Evolutionary conservation across 2,888 invertebrate species (phyloP), one percentile per base, ranked within the genome.

Genomic region (Eupithecia dodoneata): DNA sequence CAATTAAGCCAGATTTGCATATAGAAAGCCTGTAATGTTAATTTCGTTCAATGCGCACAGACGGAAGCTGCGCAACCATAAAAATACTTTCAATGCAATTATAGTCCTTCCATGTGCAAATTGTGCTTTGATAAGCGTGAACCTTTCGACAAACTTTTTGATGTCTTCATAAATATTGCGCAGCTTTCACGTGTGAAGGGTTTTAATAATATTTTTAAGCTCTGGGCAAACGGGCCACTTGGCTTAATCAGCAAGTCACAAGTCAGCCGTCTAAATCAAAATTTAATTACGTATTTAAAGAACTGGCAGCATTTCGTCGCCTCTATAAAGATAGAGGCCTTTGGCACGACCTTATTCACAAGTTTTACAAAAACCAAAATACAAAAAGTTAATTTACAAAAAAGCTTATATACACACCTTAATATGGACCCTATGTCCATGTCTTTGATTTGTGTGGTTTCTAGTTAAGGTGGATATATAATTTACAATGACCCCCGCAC

Each of bases 141-240:
- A 82, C 83, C 83, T 87, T 88, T 87, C 85, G 83, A 84, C 82
- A 87, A 86, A 83, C 83, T 85, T 88, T 82, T 87, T 88, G 88
- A 87, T 89, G 85, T 88, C 86, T 89, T 91, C 89, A 92, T 92
- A 91, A 93, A 93, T 92, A 93, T 92, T 90, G 89, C 90, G 87
- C 71, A 81, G 86, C 93, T 93, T 93, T 94, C 85, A 85, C 88
- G 90, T 88, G 87, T 87, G 75, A 89, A 89, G 90, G 90, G 87
- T 83, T 84, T 86, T 87, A 85, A 84, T 85, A 84, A 59, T 18
- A 59, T 59, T 59, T 9, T 59, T 9, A 66, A 42, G 66, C 42
- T 66, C 42, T 5, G 41, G 42, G 42, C 70, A 70, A 70, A 49
- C 70, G 70, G n/a, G 70, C 66, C 13, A 66, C 15, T 66, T 42